A percentile compares a stretch with the other conserved stretches of the same genome.
Evolutionary conservation across 2,797 vertebrate genomes (phyloP).

Genomic region (Sebastes iracundus): DNA sequence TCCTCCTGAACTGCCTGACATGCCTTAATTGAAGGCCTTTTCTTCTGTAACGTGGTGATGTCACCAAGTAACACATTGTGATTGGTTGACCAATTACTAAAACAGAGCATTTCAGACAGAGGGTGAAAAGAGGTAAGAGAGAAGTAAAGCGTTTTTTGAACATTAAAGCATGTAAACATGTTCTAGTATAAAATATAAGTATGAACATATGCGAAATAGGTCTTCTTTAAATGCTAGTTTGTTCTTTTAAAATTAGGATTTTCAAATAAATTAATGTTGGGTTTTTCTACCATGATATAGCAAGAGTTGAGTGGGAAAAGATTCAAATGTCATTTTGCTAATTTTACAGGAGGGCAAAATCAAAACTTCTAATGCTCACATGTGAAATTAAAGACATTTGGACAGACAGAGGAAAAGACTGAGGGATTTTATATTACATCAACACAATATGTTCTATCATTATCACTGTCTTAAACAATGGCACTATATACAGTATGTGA

Average conservation of each 20-base stretch:
- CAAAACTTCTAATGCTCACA: neutral
- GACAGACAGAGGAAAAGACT: neutral
- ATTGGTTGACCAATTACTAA: too few species aligned
- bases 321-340: neutral
- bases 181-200: too few species aligned
- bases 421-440: neutral
- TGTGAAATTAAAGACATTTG: neutral
- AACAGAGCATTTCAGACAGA: too few species aligned
- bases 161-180: too few species aligned
- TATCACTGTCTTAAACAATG: neutral
- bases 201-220: too few species aligned
- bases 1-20: too few species aligned
- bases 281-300: neutral
- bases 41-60: rapidly evolving
- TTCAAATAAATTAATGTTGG: neutral
- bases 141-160: too few species aligned
- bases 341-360: neutral
- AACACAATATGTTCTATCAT: neutral
- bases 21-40: too few species aligned
- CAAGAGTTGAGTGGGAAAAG: neutral
- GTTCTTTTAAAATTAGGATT: neutral
- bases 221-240: neutral
- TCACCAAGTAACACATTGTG: too few species aligned
- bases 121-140: too few species aligned
- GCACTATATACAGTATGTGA: neutral